These are phyloP conservation scores for Sesamia inferens DNA, from an alignment of 2,888 invertebrate species.

Conservation along the genomic window DNA sequence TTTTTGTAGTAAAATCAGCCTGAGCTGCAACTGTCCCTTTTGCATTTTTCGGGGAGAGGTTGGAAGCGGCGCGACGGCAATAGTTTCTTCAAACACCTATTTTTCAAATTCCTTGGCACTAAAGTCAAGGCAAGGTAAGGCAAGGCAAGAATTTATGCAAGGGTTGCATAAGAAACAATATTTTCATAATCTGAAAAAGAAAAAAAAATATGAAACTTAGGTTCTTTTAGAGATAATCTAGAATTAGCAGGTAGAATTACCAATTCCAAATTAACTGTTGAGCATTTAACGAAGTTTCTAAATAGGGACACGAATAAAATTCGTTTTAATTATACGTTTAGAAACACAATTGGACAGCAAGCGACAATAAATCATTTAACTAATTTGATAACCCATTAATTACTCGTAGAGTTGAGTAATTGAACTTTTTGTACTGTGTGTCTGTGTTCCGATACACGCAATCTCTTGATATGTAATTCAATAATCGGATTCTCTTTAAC, in stretches of 20 bases:
- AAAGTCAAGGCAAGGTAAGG: too few relatives aligned
- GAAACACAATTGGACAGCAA: constrained; percentile 51
- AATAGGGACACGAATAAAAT: constrained; percentile 23
- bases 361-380: constrained; percentile 60
- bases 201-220: not conserved
- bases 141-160: too few relatives aligned
- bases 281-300: constrained; percentile 27
- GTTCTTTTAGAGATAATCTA: not conserved
- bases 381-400: constrained; percentile 66
- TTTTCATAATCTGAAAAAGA: not conserved
- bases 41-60: too few relatives aligned
- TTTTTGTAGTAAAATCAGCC: too few relatives aligned
- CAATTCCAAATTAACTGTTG: constrained; percentile 3
- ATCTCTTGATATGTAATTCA: constrained; percentile 77
- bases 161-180: too few relatives aligned
- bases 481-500: constrained; percentile 80
- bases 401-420: constrained; percentile 63
- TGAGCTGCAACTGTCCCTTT: too few relatives aligned
- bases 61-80: too few relatives aligned
- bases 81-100: too few relatives aligned
- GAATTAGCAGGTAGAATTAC: not conserved
- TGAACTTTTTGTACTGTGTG: constrained; percentile 56
- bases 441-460: constrained; percentile 58
- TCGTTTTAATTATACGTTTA: constrained; percentile 42
- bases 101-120: too few relatives aligned